A percentile compares a stretch with the other conserved stretches of the same genome.
These are phyloP conservation scores for Myocastor coypus DNA, from an alignment of 2,113 vertebrate genomes.

Conservation along the genomic window DNA sequence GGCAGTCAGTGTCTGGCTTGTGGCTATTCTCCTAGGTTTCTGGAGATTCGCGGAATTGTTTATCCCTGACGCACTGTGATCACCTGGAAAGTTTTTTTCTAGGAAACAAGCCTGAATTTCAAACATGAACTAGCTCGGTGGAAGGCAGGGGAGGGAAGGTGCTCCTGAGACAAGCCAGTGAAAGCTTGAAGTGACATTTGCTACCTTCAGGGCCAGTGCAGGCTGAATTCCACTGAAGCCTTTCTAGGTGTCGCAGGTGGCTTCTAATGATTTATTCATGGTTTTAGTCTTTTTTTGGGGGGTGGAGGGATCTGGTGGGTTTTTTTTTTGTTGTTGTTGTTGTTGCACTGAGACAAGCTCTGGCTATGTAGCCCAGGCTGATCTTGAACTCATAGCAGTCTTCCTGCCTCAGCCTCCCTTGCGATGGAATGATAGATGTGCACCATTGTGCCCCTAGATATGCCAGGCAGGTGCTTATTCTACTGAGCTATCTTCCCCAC, in stretches of 20 bases:
- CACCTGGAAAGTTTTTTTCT: conserved; percentile 21
- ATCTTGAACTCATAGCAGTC: background rate
- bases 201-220: background rate
- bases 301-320: background rate
- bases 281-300: background rate
- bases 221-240: background rate
- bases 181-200: background rate
- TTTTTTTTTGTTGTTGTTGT: background rate
- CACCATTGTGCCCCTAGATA: background rate
- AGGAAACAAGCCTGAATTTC: background rate
- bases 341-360: background rate
- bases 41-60: background rate
- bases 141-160: background rate
- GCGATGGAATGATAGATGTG: background rate
- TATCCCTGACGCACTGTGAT: background rate
- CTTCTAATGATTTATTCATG: background rate
- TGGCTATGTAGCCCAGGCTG: background rate
- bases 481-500: too few species aligned
- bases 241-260: background rate
- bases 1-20: background rate
- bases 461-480: too few species aligned
- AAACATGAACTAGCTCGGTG: background rate
- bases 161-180: background rate
- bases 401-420: background rate
- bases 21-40: background rate